Conservation (phyloP, 1,140 invertebrate genomes). For the Arctopsyche grandis region DNA sequence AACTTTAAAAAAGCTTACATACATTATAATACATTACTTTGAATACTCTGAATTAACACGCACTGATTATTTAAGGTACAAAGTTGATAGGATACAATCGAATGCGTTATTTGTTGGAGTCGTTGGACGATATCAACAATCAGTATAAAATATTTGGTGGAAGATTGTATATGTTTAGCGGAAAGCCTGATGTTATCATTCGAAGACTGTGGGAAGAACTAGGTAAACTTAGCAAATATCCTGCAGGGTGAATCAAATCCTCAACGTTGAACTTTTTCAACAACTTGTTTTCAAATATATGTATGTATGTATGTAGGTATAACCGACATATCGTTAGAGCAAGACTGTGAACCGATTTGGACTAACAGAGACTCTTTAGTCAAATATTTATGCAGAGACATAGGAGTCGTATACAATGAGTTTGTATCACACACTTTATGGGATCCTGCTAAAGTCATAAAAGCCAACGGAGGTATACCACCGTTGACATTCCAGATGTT, state of each 20-base stretch:
- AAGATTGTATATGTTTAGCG: slow-evolving; percentile 71
- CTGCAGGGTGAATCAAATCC: not conserved
- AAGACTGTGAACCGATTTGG: slow-evolving; percentile 80
- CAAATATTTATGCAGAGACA: slow-evolving; percentile 67
- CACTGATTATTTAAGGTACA: slow-evolving; percentile 70
- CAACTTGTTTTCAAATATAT: not conserved
- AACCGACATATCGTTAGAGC: slow-evolving; percentile 72
- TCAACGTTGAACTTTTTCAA: not conserved
- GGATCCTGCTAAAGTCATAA: slow-evolving; percentile 73
- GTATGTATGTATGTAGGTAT: slow-evolving; percentile 57
- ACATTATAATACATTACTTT: too few relatives aligned
- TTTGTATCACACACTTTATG: slow-evolving; percentile 79
- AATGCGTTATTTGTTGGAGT: slow-evolving; percentile 77
- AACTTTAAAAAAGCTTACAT: too few relatives aligned
- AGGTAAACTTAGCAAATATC: slow-evolving; percentile 56
- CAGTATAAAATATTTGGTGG: slow-evolving; percentile 71
- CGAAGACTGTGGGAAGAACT: slow-evolving; percentile 68
- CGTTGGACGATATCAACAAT: slow-evolving; percentile 73
- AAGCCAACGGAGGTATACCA: slow-evolving; percentile 75
- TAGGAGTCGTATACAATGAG: slow-evolving; percentile 69
- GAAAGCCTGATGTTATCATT: slow-evolving; percentile 74
- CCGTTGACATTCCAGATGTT: slow-evolving; percentile 81
- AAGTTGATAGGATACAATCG: slow-evolving; percentile 74
- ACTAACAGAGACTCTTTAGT: slow-evolving; percentile 70
- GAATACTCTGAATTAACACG: too few relatives aligned